Evolutionary conservation across 2,797 vertebrate genomes (phyloP).

Genomic region (Pseudocheirus occidentalis): DNA sequence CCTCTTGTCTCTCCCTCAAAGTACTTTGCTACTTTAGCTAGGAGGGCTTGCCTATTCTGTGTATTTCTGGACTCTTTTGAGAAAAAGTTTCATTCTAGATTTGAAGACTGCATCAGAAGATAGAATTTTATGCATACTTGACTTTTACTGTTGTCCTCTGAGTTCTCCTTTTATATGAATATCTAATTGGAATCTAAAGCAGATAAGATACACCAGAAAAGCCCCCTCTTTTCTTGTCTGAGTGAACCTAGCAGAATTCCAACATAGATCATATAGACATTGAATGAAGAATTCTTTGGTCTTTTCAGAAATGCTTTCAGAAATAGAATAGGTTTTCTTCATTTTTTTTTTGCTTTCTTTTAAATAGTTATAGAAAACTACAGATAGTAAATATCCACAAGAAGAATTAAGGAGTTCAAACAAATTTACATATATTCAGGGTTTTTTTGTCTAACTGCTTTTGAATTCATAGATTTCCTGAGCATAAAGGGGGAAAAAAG

Average conservation of each 20-base stretch:
- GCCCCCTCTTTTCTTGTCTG: neutral
- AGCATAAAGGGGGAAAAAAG: constrained; percentile 16
- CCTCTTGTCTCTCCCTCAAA: neutral
- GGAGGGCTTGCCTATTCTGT: neutral
- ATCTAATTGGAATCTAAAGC: neutral
- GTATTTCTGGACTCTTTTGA: neutral
- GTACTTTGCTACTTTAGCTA: neutral
- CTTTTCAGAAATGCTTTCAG: constrained; percentile 18
- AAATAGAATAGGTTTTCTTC: constrained; percentile 39
- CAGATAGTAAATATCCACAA: constrained; percentile 35
- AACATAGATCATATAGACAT: neutral
- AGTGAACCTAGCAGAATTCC: neutral
- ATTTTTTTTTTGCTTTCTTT: constrained; percentile 33
- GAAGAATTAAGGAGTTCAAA: constrained; percentile 63
- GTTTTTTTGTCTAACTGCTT: constrained; percentile 36
- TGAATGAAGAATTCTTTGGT: constrained; percentile 36
- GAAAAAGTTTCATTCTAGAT: neutral
- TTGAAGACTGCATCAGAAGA: neutral
- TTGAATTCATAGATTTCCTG: constrained; percentile 59
- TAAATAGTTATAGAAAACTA: constrained; percentile 56
- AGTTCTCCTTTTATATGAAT: neutral
- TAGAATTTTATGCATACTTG: neutral
- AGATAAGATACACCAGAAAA: neutral
- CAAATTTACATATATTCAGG: constrained; percentile 30
- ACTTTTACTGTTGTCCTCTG: neutral